These are phyloP conservation scores for Ciconia nigra DNA, from an alignment of 2,797 vertebrate species.

Conservation along the genomic window DNA sequence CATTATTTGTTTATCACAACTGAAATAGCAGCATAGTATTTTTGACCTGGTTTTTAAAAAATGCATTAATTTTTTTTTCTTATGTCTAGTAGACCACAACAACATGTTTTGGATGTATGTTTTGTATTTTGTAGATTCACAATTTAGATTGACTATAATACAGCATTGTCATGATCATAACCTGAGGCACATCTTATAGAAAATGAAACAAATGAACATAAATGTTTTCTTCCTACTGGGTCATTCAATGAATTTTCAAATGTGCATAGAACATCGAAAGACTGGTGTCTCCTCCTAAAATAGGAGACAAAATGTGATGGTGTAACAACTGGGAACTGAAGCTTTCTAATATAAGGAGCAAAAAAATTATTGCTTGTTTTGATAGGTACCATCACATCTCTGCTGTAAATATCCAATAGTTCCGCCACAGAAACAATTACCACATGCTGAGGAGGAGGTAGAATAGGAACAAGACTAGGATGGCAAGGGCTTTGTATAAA, in stretches of 20 bases:
- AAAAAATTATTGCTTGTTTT: background rate
- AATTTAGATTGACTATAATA: background rate
- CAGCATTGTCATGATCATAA: background rate
- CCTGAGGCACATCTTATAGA: background rate
- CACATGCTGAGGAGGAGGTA: background rate
- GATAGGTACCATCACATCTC: background rate
- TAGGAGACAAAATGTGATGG: background rate
- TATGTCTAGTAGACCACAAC: background rate
- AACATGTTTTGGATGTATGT: background rate
- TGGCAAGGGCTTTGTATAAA: background rate
- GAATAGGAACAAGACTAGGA: background rate
- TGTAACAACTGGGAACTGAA: background rate
- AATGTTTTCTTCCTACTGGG: background rate
- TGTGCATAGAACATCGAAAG: background rate
- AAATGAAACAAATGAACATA: background rate
- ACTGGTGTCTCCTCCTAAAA: background rate
- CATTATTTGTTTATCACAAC: background rate
- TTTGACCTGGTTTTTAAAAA: background rate
- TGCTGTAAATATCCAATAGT: background rate
- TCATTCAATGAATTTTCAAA: background rate
- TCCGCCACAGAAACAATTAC: background rate
- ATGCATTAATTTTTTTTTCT: background rate
- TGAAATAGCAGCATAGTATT: background rate
- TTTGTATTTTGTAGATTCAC: background rate
- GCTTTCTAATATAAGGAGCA: background rate